phyloP scores from a whole-genome alignment of 2,888 invertebrate genomes.

The Gari tellinella region DNA sequence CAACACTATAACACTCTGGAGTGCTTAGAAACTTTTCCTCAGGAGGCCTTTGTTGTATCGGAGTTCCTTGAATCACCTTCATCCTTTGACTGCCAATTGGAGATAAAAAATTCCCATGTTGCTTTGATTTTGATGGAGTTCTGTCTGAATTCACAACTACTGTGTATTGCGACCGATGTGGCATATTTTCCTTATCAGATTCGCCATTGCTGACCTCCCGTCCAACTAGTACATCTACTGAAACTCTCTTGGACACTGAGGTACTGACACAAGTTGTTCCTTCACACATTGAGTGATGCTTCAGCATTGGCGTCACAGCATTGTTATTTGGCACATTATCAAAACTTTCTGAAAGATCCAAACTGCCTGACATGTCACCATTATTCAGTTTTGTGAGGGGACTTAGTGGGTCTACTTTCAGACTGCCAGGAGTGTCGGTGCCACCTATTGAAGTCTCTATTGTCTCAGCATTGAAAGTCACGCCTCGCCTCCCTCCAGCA shows the following conservation, averaged over 20 bases:
- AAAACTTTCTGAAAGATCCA: neutral
- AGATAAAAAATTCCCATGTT: too few species aligned
- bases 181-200: constrained; percentile 54
- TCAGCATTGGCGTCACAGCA: too few species aligned
- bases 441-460: constrained; percentile 82
- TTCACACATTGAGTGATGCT: too few species aligned
- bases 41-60: constrained; percentile 69
- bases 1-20: constrained; percentile 80
- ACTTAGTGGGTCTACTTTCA: constrained; percentile 68
- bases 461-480: constrained; percentile 75
- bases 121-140: constrained; percentile 26
- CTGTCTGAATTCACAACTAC: neutral
- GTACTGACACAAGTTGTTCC: too few species aligned
- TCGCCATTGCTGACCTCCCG: constrained; percentile 13
- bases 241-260: too few species aligned
- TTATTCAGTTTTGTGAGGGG: constrained; percentile 42
- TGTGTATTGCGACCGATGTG: constrained; percentile 4
- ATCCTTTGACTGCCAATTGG: constrained; percentile 13
- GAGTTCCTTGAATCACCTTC: constrained; percentile 57
- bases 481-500: constrained; percentile 59
- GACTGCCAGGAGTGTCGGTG: constrained; percentile 72
- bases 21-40: constrained; percentile 74
- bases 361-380: neutral
- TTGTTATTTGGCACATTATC: too few species aligned
- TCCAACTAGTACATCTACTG: too few species aligned